Conservation (phyloP, 2,888 invertebrate genomes). For the Bruchidius siliquastri region DNA sequence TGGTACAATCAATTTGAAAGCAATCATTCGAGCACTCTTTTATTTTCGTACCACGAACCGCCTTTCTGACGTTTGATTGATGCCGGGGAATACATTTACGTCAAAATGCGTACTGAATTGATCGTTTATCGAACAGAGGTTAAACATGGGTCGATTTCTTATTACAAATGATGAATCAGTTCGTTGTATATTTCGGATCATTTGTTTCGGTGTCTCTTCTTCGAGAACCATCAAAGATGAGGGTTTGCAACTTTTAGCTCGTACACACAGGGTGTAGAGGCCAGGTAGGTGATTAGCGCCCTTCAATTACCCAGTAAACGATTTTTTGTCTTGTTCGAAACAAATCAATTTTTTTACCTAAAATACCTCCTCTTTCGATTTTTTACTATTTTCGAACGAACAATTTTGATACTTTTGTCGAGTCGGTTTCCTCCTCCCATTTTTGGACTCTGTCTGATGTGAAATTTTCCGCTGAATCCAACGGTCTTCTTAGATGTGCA, state of each 20-base stretch:
- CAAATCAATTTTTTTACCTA: no score
- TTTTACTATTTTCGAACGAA: no score
- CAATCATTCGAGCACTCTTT: constrained; percentile 31
- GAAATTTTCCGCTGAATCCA: no score
- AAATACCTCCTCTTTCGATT: no score
- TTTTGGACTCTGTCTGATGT: no score
- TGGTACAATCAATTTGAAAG: constrained; percentile 29
- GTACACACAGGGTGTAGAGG: no score
- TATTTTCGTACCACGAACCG: constrained; percentile 28
- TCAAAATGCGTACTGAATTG: constrained; percentile 37
- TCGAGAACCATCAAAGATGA: background rate
- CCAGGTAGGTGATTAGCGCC: no score
- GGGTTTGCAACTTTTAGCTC: background rate
- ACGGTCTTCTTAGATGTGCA: no score
- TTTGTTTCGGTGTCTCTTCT: background rate
- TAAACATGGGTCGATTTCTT: constrained; percentile 26
- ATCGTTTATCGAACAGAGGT: constrained; percentile 36
- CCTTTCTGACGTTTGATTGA: constrained; percentile 36
- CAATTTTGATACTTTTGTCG: no score
- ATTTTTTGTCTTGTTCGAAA: no score
- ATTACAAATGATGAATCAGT: constrained; percentile 22
- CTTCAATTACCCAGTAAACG: no score
- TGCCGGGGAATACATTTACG: constrained; percentile 39
- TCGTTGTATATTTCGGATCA: background rate
- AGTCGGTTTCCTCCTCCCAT: no score